Evolutionary conservation across 35 echinoderm and acorn worm genomes (phyloP), one percentile per base, ranked within the genome.

Genomic region (Apostichopus japonicus): DNA sequence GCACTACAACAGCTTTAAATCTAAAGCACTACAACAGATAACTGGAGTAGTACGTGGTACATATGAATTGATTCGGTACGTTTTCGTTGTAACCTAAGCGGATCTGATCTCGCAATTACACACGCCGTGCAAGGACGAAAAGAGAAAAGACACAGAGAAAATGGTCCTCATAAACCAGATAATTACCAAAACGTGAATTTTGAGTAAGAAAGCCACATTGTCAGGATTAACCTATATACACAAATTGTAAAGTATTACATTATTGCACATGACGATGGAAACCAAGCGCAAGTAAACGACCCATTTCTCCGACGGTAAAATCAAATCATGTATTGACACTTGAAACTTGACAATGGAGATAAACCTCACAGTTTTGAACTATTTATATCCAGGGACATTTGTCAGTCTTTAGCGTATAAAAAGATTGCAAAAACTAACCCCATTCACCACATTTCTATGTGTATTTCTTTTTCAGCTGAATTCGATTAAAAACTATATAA

Each of bases 151-250:
- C 11, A 67, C 11, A 75, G 17, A 75, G 2, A 0, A 21, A 23
- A 75, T 7, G 71, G 16, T 75, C n/a, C 71, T 7, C n/a, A 23
- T 23, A 75, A 23, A 75, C 71, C 71, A 75, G 71, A 23, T 7
- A 19, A 75, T 75, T 10, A 8, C 57, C 13, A 61, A 61, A 61
- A 14, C 22, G 17, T 6, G 21, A 19, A 19, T 75, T 75, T 19
- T 75, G 71, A 19, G 71, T 75, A 75, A 75, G 15, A 75, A 75
- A 19, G 57, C 6, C 11, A 23, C 7, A 6, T 19, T 23, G 6
- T 75, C 71, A 24, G 71, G 71, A 75, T 19, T 75, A 75, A 75
- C 71, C 71, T 75, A 75, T 19, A 15, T 75, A 75, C 71, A 75
- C 71, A 75, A 21, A 24, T n/a, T 19, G 16, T 19, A 19, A 6